Conservation (phyloP, 2,797 vertebrate genomes). For the Chaunax sp. region DNA sequence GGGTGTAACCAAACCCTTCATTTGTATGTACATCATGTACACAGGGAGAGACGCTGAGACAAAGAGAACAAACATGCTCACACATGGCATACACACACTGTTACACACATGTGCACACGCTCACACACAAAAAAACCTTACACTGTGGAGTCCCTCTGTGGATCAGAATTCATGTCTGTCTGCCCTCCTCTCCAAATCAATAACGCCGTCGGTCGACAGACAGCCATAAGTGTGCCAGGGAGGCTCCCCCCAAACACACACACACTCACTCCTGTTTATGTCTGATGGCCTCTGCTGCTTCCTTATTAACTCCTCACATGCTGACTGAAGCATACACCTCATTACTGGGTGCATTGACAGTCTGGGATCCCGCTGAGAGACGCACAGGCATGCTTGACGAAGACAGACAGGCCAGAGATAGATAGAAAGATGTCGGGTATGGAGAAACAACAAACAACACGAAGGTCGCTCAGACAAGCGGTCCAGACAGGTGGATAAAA, state of each 20-base stretch:
- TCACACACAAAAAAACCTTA: conserved; percentile 60
- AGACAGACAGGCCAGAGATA: conserved; percentile 67
- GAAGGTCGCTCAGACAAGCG: conserved; percentile 13
- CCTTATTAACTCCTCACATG: conserved; percentile 85
- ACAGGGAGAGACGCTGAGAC: conserved; percentile 65
- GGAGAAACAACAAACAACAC: conserved; percentile 35
- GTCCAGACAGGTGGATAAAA: conserved; percentile 24
- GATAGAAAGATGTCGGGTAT: conserved; percentile 57
- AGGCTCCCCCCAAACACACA: conserved; percentile 54
- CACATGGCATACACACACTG: conserved; percentile 16
- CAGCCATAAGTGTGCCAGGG: conserved; percentile 74
- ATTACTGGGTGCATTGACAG: conserved; percentile 79
- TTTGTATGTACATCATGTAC: conserved; percentile 81
- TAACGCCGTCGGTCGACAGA: conserved; percentile 75
- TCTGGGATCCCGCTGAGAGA: conserved; percentile 62
- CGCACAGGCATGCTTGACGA: conserved; percentile 50
- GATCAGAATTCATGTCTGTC: conserved; percentile 82
- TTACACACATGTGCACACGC: conserved; percentile 14
- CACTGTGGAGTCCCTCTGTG: conserved; percentile 69
- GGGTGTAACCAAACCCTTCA: conserved; percentile 82
- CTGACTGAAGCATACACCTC: conserved; percentile 80
- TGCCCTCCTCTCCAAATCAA: conserved; percentile 81
- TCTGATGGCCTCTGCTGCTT: conserved; percentile 78
- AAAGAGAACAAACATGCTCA: conserved; percentile 76
- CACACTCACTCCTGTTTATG: conserved; percentile 76